phyloP scores from a whole-genome alignment of 2,113 vertebrate species.

The Bambusicola thoracicus region DNA sequence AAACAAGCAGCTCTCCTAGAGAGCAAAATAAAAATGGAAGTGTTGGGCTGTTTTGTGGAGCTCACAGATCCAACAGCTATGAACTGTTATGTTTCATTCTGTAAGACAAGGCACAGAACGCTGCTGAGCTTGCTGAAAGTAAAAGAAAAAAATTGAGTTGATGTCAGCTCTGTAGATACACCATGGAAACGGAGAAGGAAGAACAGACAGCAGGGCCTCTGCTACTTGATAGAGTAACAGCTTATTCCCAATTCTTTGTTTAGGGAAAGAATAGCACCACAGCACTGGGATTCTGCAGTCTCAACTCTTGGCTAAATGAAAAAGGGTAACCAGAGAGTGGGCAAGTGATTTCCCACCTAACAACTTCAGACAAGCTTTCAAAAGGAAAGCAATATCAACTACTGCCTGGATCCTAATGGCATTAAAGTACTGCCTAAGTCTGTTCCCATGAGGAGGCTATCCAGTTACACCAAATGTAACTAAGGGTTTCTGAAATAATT shows the following conservation, averaged over 20 bases:
- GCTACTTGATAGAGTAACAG: neutral
- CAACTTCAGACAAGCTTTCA: neutral
- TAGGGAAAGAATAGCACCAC: neutral
- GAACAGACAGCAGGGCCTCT: accelerated
- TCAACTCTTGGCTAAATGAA: neutral
- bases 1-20: neutral
- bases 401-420: neutral
- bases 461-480: neutral
- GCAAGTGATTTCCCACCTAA: neutral
- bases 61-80: neutral
- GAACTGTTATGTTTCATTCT: neutral
- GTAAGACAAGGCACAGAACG: neutral
- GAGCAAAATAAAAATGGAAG: neutral
- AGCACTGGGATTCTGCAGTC: neutral
- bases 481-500: neutral
- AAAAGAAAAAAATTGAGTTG: neutral
- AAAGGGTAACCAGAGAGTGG: neutral
- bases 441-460: neutral
- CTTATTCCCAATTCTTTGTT: neutral
- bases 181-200: neutral
- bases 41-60: neutral
- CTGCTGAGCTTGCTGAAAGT: neutral
- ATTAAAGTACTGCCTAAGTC: neutral
- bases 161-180: neutral
- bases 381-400: neutral